phyloP scores from a whole-genome alignment of 2,113 vertebrate species.

The Urocynchramus pylzowi region DNA sequence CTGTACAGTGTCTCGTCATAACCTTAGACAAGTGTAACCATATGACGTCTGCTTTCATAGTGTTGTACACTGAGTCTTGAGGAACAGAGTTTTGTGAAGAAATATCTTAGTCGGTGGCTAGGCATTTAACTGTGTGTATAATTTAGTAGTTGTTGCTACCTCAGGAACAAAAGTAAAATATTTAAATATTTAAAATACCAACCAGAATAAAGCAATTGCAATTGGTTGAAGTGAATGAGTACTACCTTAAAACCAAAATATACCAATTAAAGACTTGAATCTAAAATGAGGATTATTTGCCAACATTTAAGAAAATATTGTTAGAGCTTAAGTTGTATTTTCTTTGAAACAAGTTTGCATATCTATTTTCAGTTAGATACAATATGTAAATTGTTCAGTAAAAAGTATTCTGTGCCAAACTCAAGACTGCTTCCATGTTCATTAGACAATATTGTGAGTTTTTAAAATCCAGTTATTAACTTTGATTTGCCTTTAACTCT shows the following conservation, averaged over 20 bases:
- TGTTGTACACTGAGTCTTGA: neutral
- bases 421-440: rapidly evolving
- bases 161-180: neutral
- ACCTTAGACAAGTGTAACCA: neutral
- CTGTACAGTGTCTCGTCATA: neutral
- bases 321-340: neutral
- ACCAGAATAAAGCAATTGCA: neutral
- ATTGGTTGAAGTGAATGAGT: neutral
- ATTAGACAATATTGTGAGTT: neutral
- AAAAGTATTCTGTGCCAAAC: neutral
- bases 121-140: neutral
- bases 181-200: neutral
- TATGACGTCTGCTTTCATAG: neutral
- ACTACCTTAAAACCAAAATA: neutral
- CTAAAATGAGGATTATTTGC: neutral
- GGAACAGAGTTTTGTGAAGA: neutral
- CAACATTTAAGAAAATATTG: neutral
- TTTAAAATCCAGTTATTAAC: neutral
- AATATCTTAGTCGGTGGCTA: neutral
- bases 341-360: neutral
- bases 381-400: neutral
- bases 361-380: neutral
- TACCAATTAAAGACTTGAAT: neutral
- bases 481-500: neutral
- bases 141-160: neutral